Evolutionary conservation across 2,113 vertebrate species (phyloP), one percentile per base, ranked within the genome.

Genomic region (Oreochromis aureus): DNA sequence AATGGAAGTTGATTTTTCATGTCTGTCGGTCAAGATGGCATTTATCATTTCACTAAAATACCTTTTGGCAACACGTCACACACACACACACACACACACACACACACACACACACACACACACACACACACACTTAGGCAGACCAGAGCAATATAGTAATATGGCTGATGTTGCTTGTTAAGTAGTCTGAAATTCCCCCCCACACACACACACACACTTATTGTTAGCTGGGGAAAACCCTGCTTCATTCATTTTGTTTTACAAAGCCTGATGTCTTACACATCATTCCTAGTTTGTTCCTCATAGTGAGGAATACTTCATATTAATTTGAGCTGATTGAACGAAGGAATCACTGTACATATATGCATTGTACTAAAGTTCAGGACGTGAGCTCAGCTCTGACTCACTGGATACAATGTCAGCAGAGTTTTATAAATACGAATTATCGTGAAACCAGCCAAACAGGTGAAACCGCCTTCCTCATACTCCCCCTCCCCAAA

Each of bases 401-500:
- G 30, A 18, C 66, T 73, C n/a, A 27, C 13, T 30, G 24, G 24
- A 48, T 7, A 48, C 44, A 30, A 18, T 48, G 15, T 48, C 2
- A 76, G 24, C 44, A 76, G 10, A 55, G 24, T 30, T 48, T 51
- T 76, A 30, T 8, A 51, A 32, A 76, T 48, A 12, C 6, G 0
- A 76, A 48, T 76, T 18, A 30, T 27, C 15, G 55, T 9, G 5
- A 93, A 93, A 96, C 93, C 78, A 39, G 92, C 71, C 89, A 87
- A 93, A 95, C 95, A 91, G 90, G 95, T 93, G 34, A 73, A 85
- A 85, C 88, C 85, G 59, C 80, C 61, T 82, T 16, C 2, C n/a
- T 54, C 54, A 32, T 30, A 79, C 61, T 81, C 80, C 84, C 81
- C 83, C 59, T 55, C 24, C 51, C 63, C 63, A 56, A 18, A 87